A percentile compares a stretch with the other conserved stretches of the same genome.
Conservation (phyloP, 2,113 vertebrate genomes). For the Holacanthus passer region DNA sequence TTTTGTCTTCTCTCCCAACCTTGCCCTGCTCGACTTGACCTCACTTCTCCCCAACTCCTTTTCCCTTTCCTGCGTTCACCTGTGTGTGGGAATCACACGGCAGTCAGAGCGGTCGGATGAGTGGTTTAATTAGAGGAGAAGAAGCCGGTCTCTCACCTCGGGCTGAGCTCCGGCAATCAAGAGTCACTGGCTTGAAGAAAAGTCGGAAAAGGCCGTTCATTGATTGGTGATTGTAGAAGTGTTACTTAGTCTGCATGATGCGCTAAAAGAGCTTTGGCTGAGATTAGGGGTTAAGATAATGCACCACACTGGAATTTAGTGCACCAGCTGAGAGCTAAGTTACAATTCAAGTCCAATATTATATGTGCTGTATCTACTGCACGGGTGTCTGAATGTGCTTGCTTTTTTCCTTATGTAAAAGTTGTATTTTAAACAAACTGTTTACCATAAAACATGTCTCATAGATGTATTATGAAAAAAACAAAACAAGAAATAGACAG, state of each 20-base stretch:
- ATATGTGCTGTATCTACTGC: background rate
- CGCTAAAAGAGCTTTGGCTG: slow-evolving; percentile 54
- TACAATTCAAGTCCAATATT: background rate
- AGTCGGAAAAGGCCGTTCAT: slow-evolving; percentile 54
- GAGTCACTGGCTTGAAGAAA: slow-evolving; percentile 49
- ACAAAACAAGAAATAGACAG: too few species aligned
- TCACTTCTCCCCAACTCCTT: slow-evolving; percentile 12
- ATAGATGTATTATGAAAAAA: too few species aligned
- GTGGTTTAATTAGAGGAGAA: slow-evolving; percentile 75
- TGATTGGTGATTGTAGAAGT: slow-evolving; percentile 68
- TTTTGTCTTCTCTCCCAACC: background rate
- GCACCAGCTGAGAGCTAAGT: background rate
- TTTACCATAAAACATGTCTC: too few species aligned
- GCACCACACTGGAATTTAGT: slow-evolving; percentile 17
- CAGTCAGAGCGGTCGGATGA: slow-evolving; percentile 62
- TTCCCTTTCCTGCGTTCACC: slow-evolving; percentile 27
- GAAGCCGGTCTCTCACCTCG: slow-evolving; percentile 65
- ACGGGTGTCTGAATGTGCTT: background rate
- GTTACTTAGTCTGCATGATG: slow-evolving; percentile 50
- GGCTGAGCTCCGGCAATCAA: slow-evolving; percentile 66
- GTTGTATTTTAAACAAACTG: too few species aligned
- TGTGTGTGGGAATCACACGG: slow-evolving; percentile 59
- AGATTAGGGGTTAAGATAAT: slow-evolving; percentile 59
- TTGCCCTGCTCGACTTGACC: slow-evolving; percentile 30
- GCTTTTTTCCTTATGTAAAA: too few species aligned